Percentiles rank a stretch among this genome's conserved stretches.
phyloP scores from a whole-genome alignment of 2,888 invertebrate species.

The Celastrina argiolus region DNA sequence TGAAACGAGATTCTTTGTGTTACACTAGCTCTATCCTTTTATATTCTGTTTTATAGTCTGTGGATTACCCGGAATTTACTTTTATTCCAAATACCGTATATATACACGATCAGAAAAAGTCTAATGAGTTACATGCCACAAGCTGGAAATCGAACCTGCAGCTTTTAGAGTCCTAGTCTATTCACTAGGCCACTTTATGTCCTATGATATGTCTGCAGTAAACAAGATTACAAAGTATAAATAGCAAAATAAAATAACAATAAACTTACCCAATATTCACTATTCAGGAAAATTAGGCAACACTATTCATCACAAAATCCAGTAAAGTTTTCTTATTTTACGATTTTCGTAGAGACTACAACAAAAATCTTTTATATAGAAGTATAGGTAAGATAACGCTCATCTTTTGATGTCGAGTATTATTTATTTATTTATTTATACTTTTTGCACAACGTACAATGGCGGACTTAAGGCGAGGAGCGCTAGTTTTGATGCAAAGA shows the following conservation, averaged over 20 bases:
- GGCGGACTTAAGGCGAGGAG: too few relatives aligned
- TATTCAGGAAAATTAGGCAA: background rate
- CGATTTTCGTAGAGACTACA: background rate
- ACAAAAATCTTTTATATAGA: background rate
- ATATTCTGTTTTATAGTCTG: slow-evolving; percentile 21
- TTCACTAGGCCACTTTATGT: too few relatives aligned
- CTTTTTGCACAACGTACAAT: too few relatives aligned
- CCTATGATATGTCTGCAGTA: background rate
- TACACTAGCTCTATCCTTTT: slow-evolving; percentile 21
- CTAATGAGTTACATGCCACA: too few relatives aligned
- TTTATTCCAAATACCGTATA: too few relatives aligned
- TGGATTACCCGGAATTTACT: background rate
- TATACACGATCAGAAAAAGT: too few relatives aligned
- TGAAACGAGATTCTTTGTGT: slow-evolving; percentile 24
- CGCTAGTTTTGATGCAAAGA: too few relatives aligned
- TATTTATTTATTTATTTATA: too few relatives aligned
- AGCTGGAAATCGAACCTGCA: too few relatives aligned
- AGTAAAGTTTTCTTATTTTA: background rate
- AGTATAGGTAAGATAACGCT: background rate
- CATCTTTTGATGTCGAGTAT: too few relatives aligned
- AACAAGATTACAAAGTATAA: background rate
- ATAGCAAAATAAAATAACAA: background rate
- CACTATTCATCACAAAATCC: background rate
- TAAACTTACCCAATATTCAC: background rate
- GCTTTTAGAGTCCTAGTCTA: too few relatives aligned